Base-by-base conservation (phyloP, 2,888 invertebrate genomes). In the Mayetiola destructor region DNA sequence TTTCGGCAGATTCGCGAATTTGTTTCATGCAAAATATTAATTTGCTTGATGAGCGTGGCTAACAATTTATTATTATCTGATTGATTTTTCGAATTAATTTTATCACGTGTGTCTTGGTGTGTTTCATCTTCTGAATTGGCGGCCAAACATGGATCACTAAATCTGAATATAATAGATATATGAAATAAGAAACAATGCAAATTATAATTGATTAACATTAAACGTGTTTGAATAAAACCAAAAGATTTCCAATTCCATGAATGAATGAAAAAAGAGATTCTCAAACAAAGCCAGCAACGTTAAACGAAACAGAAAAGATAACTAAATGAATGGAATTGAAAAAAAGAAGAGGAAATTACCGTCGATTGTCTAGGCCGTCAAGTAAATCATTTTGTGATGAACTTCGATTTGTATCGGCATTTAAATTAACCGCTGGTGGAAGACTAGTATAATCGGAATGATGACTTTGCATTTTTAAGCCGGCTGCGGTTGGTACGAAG, bases 1-100 rank as follows among this genome's bases (percentile, higher is more conserved):
- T 87, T 86, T 67, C 82, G 80, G 65, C 79, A 84, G 66, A 88
- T 76, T 74, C 82, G 84, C 63, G 82, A 79, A 71, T 88, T 87
- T 58, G 79, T 77, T 63, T 84, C 80, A 67, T 84, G 85, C 63
- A 88, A 67, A 57, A 80, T 69, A 64, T 79, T 75, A 62, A 88
- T 84, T 74, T 88, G 87, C 64, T 85, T 85, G 61, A 85, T 77
- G 32, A 88, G 73, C 59, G 82, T 69, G 10, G 66, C 63, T 59
- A 72, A 68, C 55, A 72, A 67, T 62, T 71, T 72, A 59, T 69
- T 71, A 59, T 68, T 70, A 53, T 69, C 69, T 60, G 64, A 36
- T 54, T 58, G 58, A 35, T 56, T 60, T 59, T 59, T 69, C 69
- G 23, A 69, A 9, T 40, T 48, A 16, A 27, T 56, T 53, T 56